A percentile compares a stretch with the other conserved stretches of the same genome.
phyloP scores from a whole-genome alignment of 2,888 invertebrate species.

The Limnephilus rhombicus region DNA sequence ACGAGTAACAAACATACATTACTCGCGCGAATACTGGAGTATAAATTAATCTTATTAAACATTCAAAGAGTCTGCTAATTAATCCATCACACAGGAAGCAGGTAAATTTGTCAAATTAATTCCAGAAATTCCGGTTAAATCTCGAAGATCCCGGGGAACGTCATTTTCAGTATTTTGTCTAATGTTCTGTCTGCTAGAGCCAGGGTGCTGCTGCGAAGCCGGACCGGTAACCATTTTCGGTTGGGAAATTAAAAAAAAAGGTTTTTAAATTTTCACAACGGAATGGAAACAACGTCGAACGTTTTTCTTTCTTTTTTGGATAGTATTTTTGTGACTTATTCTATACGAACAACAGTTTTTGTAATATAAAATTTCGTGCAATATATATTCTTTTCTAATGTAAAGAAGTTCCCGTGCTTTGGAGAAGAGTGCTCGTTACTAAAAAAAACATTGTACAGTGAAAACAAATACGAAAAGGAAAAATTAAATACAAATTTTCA shows the following conservation, averaged over 20 bases:
- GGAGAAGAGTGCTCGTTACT: no score
- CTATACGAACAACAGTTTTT: no score
- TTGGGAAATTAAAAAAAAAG: background rate
- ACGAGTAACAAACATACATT: background rate
- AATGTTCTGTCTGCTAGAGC: background rate
- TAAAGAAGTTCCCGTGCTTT: no score
- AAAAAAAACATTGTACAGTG: no score
- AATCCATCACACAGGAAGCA: background rate
- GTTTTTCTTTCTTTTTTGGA: no score
- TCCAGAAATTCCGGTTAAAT: background rate
- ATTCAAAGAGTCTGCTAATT: background rate
- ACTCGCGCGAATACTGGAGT: background rate
- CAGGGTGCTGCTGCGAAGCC: background rate
- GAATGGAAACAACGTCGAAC: no score
- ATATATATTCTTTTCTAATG: no score
- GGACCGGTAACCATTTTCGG: background rate
- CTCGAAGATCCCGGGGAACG: background rate
- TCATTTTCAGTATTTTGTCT: background rate
- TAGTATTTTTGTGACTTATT: no score
- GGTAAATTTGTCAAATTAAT: slow-evolving; percentile 19
- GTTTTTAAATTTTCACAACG: no score
- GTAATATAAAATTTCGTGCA: no score
- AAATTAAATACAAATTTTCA: no score
- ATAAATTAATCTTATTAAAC: background rate
- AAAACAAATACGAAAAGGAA: no score